Percentiles rank a stretch among this genome's conserved stretches.
These are phyloP conservation scores for Heliocidaris erythrogramma DNA, from an alignment of 35 echinoderm and acorn worm species.

Conservation along the genomic window DNA sequence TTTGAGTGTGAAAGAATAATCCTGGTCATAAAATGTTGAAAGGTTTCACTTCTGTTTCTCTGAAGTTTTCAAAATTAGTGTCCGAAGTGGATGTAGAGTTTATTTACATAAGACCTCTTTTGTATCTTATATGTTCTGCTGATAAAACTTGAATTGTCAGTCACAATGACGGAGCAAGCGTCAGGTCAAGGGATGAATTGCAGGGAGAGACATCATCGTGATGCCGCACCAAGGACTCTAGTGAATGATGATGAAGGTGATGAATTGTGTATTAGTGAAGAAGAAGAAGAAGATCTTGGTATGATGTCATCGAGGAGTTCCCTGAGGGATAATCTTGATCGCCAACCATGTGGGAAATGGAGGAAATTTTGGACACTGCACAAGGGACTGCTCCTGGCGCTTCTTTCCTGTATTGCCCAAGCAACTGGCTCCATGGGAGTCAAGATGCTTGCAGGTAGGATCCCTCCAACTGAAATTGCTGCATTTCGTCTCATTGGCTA, in stretches of 20 bases:
- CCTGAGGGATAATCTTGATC: neutral
- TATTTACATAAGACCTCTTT: neutral
- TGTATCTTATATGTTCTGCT: neutral
- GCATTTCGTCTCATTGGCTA: neutral
- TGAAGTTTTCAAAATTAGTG: neutral
- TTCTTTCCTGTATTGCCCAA: conserved; percentile 45
- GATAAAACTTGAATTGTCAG: neutral
- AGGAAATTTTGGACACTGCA: neutral
- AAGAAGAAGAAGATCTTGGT: neutral
- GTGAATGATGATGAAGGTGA: neutral
- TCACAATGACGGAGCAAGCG: neutral
- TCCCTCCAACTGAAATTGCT: conserved; percentile 29
- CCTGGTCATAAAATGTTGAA: neutral
- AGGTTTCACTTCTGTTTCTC: neutral
- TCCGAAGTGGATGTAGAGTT: neutral
- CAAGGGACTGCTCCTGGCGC: conserved; percentile 39
- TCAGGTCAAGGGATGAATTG: neutral
- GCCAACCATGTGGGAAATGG: neutral
- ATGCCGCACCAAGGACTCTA: neutral
- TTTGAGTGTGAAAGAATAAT: neutral
- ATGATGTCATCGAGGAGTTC: neutral
- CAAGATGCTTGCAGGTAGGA: neutral
- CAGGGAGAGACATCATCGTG: neutral
- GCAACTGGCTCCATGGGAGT: conserved; percentile 7
- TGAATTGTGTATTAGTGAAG: neutral